Base-by-base conservation (phyloP, 2,888 invertebrate genomes). In the Cataglyphis albicans region DNA sequence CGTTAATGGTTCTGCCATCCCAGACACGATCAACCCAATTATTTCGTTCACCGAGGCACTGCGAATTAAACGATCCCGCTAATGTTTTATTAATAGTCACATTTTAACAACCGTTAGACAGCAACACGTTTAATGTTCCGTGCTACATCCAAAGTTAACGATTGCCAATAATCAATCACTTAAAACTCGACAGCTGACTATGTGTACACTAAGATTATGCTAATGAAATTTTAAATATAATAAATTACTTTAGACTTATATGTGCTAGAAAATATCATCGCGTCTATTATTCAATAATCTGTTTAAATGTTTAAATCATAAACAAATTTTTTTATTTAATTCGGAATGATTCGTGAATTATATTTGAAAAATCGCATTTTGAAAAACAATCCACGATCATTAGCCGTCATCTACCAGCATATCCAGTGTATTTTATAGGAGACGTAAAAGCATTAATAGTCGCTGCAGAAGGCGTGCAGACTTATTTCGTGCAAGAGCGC, bases 1-100 rank as follows among this genome's bases (percentile, higher is more conserved):
- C 52, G 82, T 86, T 89, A 89, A 89, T 88, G 85, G 87, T 48
- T 5, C 25, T 32, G 82, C 82, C 73, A 82, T 85, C 57, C 67
- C 44, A 74, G 81, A 61, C 52, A 83, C 82, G 83, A 89, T 86
- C 82, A 84, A 87, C 82, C 75, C 75, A 87, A 80, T 87, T 86
- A 81, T 83, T 74, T 74, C 75, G 41, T 44, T 41, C 64, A 63
- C 5, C 63, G 38, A 68, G 61, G 29, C 65, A 48, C 35, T 48
- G 61, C 73, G 81, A 85, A 84, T 87, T 85, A 57, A 63, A 86
- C 68, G 63, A 35, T 65, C 59, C 12, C 18, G 25, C 41, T 80
- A 65, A 68, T 80, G 78, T 70, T 78, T 78, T 32, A 80, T 80
- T 59, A 70, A 61, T 78, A 44, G 72, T 44, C 57, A 59, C 21